These are phyloP conservation scores for Pyralis farinalis DNA, from an alignment of 2,888 invertebrate species.

Conservation along the genomic window DNA sequence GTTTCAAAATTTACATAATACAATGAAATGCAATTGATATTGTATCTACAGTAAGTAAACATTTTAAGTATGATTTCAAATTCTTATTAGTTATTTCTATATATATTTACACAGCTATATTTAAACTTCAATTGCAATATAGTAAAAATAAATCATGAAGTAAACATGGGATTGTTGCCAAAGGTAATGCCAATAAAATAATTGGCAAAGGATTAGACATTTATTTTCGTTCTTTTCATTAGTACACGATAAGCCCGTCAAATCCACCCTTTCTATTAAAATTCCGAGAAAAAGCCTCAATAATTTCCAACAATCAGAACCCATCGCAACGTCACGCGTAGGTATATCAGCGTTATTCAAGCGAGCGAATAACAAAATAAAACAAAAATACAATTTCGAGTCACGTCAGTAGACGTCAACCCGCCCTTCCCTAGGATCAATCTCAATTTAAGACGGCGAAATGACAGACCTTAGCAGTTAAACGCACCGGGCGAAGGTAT, in stretches of 20 bases:
- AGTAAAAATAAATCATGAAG: no score
- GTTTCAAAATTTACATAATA: no score
- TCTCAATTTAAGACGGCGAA: constrained; percentile 78
- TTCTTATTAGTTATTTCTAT: no score
- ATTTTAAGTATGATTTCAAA: no score
- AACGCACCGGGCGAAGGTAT: constrained; percentile 73
- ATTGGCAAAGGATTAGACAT: no score
- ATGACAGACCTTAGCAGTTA: constrained; percentile 77
- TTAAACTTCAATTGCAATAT: no score
- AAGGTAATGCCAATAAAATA: no score
- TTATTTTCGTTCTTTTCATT: no score
- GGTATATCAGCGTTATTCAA: constrained; percentile 9
- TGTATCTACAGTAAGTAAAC: no score
- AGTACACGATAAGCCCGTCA: neutral
- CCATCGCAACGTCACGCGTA: neutral
- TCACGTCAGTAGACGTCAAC: constrained; percentile 47
- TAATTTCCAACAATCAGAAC: neutral
- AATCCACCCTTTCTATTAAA: neutral
- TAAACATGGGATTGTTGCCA: no score
- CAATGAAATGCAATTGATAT: no score
- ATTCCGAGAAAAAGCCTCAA: neutral
- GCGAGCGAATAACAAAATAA: constrained; percentile 35
- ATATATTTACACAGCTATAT: no score
- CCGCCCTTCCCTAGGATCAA: constrained; percentile 65
- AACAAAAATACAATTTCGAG: constrained; percentile 57